Evolutionary conservation across 2,113 vertebrate species (phyloP).

Genomic region (Callocephalon fimbriatum): DNA sequence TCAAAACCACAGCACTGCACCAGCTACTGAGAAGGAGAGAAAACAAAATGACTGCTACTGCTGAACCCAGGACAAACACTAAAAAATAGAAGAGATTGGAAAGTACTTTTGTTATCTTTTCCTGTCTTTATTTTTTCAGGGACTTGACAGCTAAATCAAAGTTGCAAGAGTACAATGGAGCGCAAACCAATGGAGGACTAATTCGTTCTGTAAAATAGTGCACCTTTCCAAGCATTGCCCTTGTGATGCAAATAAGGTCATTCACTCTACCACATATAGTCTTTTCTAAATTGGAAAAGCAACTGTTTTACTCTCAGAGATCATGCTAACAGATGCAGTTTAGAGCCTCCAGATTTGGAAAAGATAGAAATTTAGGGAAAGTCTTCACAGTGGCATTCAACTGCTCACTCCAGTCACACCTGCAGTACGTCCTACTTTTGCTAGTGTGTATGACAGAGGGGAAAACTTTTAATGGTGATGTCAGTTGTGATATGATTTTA

Average conservation of each 20-base stretch:
- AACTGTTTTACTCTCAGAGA: not conserved
- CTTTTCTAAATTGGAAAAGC: not conserved
- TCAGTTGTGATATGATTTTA: not conserved
- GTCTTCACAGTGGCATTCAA: not conserved
- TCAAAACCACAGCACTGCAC: too few species aligned
- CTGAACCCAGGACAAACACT: too few species aligned
- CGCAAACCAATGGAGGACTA: not conserved
- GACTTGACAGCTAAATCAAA: not conserved
- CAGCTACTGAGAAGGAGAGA: too few species aligned
- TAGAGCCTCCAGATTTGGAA: not conserved
- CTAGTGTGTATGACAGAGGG: not conserved
- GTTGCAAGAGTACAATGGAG: not conserved
- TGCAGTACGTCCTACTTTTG: not conserved
- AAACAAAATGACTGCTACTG: too few species aligned
- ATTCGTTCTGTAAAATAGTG: not conserved
- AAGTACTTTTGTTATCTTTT: not conserved
- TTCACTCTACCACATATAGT: not conserved
- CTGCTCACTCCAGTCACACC: not conserved
- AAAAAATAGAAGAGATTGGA: not conserved
- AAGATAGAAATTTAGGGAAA: not conserved
- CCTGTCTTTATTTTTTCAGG: not conserved
- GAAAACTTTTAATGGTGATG: not conserved
- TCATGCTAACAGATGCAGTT: not conserved
- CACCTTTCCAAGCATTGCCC: not conserved
- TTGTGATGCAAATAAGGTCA: not conserved